Conservation (phyloP, 2,113 vertebrate species). For the Psettodes erumei region DNA sequence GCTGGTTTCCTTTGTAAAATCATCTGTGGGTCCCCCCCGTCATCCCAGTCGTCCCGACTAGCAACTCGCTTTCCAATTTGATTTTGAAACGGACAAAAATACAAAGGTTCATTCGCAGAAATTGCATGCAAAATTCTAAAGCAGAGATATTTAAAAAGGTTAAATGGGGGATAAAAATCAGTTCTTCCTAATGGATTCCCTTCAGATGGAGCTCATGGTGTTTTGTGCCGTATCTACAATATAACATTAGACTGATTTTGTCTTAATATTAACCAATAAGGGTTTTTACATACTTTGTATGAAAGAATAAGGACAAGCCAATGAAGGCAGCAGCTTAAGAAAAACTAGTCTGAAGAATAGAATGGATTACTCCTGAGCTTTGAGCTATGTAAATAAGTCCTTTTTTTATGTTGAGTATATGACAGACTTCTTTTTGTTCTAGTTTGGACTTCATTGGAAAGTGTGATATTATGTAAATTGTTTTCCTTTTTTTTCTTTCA, state of each 20-base stretch:
- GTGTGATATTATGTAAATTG: conserved; percentile 72
- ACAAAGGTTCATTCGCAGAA: conserved; percentile 76
- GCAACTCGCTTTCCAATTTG: conserved; percentile 88
- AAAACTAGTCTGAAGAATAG: conserved; percentile 79
- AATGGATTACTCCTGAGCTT: conserved; percentile 91
- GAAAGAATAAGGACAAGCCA: conserved; percentile 67
- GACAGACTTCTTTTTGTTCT: conserved; percentile 69
- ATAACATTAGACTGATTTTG: conserved; percentile 93
- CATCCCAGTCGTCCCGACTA: conserved; percentile 87
- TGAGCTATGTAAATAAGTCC: conserved; percentile 96
- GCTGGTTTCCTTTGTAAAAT: conserved; percentile 94
- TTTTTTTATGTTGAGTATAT: conserved; percentile 85
- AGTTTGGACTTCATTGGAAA: conserved; percentile 86
- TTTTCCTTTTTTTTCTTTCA: conserved; percentile 80
- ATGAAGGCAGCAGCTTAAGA: conserved; percentile 66
- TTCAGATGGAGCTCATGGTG: conserved; percentile 94
- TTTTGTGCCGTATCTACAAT: conserved; percentile 94
- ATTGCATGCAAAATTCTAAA: conserved; percentile 83
- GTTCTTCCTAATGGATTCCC: conserved; percentile 96
- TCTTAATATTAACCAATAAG: conserved; percentile 85
- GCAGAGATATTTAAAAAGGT: conserved; percentile 83
- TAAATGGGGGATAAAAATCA: conserved; percentile 89
- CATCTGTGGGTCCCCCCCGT: conserved; percentile 86
- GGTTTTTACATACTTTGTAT: conserved; percentile 84
- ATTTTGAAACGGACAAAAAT: conserved; percentile 82